phyloP scores from a whole-genome alignment of 2,888 invertebrate species.

The Acronicta psi region DNA sequence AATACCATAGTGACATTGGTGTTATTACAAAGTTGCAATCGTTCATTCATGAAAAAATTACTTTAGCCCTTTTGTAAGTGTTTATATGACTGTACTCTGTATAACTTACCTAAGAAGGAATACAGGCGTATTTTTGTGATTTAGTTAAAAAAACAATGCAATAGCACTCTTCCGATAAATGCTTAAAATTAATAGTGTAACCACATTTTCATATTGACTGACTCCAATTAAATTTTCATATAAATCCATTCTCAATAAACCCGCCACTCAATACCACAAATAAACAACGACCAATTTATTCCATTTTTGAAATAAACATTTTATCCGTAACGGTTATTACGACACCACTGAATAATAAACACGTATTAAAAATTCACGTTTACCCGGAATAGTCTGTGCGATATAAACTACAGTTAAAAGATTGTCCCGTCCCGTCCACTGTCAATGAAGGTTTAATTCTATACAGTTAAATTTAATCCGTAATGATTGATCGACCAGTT shows the following conservation, averaged over 20 bases:
- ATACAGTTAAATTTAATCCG: constrained; percentile 75
- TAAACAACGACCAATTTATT: constrained; percentile 4
- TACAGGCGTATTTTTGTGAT: too few relatives aligned
- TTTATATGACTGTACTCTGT: too few relatives aligned
- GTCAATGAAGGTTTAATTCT: constrained; percentile 74
- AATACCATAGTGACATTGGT: too few relatives aligned
- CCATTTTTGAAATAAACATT: constrained; percentile 1
- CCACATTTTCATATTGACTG: too few relatives aligned
- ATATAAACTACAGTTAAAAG: constrained; percentile 27
- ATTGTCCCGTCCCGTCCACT: constrained; percentile 32
- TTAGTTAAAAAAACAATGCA: too few relatives aligned
- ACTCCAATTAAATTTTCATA: neutral
- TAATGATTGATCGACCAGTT: constrained; percentile 79
- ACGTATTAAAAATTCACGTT: constrained; percentile 5
- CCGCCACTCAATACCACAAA: constrained; percentile 8
- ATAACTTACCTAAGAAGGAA: too few relatives aligned
- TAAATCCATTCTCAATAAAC: constrained; percentile 7
- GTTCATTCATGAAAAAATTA: too few relatives aligned
- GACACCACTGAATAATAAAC: neutral
- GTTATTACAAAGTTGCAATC: too few relatives aligned
- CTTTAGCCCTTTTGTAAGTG: too few relatives aligned
- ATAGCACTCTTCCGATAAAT: too few relatives aligned
- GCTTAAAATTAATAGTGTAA: too few relatives aligned
- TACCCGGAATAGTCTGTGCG: constrained; percentile 14
- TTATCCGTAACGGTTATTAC: neutral